Conservation (phyloP, 2,888 invertebrate species). For the Tipula unca region DNA sequence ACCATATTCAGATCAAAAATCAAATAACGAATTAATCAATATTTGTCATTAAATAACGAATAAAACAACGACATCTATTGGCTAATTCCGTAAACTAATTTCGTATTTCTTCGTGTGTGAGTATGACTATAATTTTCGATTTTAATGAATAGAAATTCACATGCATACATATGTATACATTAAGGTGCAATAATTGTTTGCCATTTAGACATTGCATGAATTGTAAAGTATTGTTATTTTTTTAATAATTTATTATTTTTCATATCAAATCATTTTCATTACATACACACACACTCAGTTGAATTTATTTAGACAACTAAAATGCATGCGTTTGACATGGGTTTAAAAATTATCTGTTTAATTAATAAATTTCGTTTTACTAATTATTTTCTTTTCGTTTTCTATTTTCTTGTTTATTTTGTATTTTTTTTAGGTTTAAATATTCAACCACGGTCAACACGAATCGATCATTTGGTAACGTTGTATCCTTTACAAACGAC, state of each 20-base stretch:
- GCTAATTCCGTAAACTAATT: no score
- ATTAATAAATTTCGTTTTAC: neutral
- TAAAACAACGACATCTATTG: no score
- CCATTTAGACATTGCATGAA: neutral
- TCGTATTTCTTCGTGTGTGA: neutral
- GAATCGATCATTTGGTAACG: constrained; percentile 27
- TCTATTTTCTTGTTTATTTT: neutral
- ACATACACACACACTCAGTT: neutral
- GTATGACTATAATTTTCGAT: neutral
- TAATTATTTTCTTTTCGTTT: neutral
- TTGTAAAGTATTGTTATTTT: neutral
- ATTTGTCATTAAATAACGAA: neutral
- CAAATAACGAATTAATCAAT: no score
- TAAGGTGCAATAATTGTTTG: neutral
- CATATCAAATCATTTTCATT: neutral
- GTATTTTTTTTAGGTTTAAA: neutral
- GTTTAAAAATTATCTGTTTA: neutral
- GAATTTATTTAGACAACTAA: neutral
- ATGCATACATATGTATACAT: neutral
- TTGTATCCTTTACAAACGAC: constrained; percentile 1
- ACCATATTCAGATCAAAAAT: no score
- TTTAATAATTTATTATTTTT: neutral
- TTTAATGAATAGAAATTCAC: neutral
- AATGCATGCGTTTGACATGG: neutral
- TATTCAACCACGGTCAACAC: constrained; percentile 28